Evolutionary conservation across 2,888 invertebrate genomes (phyloP).

Genomic region (Scaptomyza flava): DNA sequence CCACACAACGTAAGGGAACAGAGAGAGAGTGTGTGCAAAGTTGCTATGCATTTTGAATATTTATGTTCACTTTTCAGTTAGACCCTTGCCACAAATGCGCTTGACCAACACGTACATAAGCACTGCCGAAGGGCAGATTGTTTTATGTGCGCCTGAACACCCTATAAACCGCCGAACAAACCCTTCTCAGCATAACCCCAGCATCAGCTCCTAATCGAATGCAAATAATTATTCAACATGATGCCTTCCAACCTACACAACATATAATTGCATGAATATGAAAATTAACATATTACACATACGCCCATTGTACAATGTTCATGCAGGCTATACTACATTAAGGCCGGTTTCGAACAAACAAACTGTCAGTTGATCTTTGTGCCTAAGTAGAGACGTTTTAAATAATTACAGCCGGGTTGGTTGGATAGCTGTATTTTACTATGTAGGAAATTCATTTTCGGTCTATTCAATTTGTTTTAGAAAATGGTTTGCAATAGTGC

Average conservation of each 20-base stretch:
- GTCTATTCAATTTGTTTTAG: slow-evolving; percentile 47
- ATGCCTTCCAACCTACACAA: slow-evolving; percentile 6
- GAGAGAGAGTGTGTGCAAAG: slow-evolving; percentile 15
- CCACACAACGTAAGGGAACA: slow-evolving; percentile 7
- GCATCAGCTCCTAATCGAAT: slow-evolving; percentile 46
- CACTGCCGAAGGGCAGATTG: slow-evolving; percentile 6
- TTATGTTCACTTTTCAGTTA: slow-evolving; percentile 49
- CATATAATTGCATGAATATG: slow-evolving; percentile 47
- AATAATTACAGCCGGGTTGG: slow-evolving; percentile 38
- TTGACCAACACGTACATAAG: slow-evolving; percentile 22
- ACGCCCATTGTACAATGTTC: slow-evolving; percentile 20
- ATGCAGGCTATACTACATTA: not conserved
- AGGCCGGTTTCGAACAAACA: slow-evolving; percentile 1
- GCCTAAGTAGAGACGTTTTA: slow-evolving; percentile 18
- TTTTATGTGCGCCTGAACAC: not conserved
- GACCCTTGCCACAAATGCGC: not conserved
- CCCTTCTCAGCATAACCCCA: not conserved
- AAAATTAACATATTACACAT: slow-evolving; percentile 55
- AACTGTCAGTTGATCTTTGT: slow-evolving; percentile 20
- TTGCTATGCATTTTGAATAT: slow-evolving; percentile 63
- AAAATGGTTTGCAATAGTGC: slow-evolving; percentile 26
- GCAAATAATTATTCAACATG: slow-evolving; percentile 69
- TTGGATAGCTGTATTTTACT: not conserved
- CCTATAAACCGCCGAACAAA: not conserved
- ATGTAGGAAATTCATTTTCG: slow-evolving; percentile 27